phyloP scores from a whole-genome alignment of 2,113 vertebrate genomes.

The Xenopus borealis region DNA sequence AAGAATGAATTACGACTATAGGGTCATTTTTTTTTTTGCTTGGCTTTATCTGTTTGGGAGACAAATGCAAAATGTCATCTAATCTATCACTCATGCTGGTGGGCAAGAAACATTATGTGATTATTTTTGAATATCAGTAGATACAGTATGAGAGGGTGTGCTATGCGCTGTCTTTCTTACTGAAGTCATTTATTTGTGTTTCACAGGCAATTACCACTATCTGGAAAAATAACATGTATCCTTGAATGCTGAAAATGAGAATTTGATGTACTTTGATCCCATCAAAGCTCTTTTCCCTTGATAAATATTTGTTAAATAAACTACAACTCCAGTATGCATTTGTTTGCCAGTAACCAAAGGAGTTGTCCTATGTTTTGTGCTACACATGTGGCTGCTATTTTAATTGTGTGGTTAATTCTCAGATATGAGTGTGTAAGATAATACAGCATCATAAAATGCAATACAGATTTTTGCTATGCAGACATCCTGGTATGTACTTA shows the following conservation, averaged over 20 bases:
- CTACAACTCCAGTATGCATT: background rate
- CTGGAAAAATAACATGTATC: conserved; percentile 13
- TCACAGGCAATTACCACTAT: conserved; percentile 34
- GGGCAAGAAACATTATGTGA: conserved; percentile 16
- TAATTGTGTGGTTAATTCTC: too few species aligned
- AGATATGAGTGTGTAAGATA: too few species aligned
- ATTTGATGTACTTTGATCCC: conserved; percentile 27
- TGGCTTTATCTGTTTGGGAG: background rate
- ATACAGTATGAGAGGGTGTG: background rate
- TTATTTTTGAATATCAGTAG: conserved; percentile 8
- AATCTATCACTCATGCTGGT: background rate
- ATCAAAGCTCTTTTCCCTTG: conserved; percentile 24
- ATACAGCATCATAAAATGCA: too few species aligned
- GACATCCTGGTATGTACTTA: background rate
- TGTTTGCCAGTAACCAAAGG: conserved; percentile 13
- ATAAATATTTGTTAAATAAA: conserved; percentile 39
- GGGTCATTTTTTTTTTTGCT: background rate
- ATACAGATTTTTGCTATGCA: background rate
- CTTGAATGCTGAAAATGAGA: conserved; percentile 21
- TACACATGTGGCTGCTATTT: too few species aligned
- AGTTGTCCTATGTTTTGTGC: background rate
- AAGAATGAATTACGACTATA: too few species aligned
- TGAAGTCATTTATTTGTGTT: conserved; percentile 37
- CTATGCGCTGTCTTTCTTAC: conserved; percentile 10
- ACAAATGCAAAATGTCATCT: conserved; percentile 21